Evolutionary conservation across 2,888 invertebrate genomes (phyloP).

Genomic region (Drosophila cyrtoloma): DNA sequence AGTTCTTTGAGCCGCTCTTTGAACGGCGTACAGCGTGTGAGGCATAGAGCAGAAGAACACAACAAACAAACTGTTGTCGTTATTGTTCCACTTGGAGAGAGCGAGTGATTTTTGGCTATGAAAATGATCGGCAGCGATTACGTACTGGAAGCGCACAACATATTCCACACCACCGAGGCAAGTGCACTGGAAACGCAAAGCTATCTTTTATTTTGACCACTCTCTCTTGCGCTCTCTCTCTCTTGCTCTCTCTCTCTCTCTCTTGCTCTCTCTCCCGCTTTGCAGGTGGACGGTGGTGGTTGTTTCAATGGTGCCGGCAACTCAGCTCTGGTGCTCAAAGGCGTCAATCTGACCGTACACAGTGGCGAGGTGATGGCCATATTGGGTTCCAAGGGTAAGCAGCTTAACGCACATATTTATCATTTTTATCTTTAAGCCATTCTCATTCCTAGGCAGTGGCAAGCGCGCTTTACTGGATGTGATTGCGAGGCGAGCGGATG

Average conservation of each 20-base stretch:
- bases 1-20: constrained; percentile 63
- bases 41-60: constrained; percentile 53
- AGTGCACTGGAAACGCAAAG: constrained; percentile 46
- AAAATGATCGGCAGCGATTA: constrained; percentile 94
- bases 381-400: constrained; percentile 94
- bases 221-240: constrained; percentile 35
- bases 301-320: constrained; percentile 91
- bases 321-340: constrained; percentile 95
- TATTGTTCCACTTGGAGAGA: constrained; percentile 15
- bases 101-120: constrained; percentile 55
- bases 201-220: constrained; percentile 36
- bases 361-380: constrained; percentile 97
- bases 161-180: constrained; percentile 95
- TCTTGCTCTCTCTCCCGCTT: constrained; percentile 21
- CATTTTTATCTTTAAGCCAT: background rate
- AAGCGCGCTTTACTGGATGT: constrained; percentile 97
- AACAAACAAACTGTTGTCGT: constrained; percentile 50
- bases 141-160: constrained; percentile 93
- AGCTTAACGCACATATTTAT: background rate
- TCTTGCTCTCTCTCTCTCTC: constrained; percentile 3
- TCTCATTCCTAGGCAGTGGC: constrained; percentile 90
- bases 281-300: constrained; percentile 92
- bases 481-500: constrained; percentile 92
- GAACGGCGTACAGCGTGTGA: constrained; percentile 53
- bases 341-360: constrained; percentile 95